phyloP scores from a whole-genome alignment of 2,797 vertebrate genomes.

The Leptatherina wallacei region DNA sequence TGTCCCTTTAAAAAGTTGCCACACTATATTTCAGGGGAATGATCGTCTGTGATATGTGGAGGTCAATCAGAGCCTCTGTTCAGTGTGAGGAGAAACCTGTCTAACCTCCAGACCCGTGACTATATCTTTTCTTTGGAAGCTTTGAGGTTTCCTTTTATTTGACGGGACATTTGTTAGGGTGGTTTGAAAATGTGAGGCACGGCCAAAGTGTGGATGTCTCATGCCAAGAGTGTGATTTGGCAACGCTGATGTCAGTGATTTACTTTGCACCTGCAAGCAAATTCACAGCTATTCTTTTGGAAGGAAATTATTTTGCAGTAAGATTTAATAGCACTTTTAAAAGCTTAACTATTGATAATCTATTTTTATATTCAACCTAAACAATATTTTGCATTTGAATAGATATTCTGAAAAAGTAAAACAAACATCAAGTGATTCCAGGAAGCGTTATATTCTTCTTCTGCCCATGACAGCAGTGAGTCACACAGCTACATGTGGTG shows the following conservation, averaged over 20 bases:
- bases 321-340: not conserved
- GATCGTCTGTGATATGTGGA: not conserved
- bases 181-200: not conserved
- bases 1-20: not conserved
- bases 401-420: not conserved
- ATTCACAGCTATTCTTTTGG: not conserved
- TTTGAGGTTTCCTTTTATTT: not conserved
- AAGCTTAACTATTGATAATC: not conserved
- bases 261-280: constrained; percentile 2
- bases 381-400: not conserved
- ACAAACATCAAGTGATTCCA: not conserved
- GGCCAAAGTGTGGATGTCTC: not conserved
- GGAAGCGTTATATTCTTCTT: accelerated
- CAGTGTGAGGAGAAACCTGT: accelerated
- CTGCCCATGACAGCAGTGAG: not conserved
- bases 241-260: not conserved
- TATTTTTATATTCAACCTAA: not conserved
- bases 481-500: not conserved
- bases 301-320: not conserved
- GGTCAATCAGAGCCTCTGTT: not conserved
- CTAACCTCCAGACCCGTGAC: not conserved
- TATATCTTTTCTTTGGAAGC: not conserved
- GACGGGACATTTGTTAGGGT: not conserved
- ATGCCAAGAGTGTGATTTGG: not conserved
- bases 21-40: not conserved